These are phyloP conservation scores for Buceros bicornis DNA, from an alignment of 2,797 vertebrate species.

Conservation along the genomic window DNA sequence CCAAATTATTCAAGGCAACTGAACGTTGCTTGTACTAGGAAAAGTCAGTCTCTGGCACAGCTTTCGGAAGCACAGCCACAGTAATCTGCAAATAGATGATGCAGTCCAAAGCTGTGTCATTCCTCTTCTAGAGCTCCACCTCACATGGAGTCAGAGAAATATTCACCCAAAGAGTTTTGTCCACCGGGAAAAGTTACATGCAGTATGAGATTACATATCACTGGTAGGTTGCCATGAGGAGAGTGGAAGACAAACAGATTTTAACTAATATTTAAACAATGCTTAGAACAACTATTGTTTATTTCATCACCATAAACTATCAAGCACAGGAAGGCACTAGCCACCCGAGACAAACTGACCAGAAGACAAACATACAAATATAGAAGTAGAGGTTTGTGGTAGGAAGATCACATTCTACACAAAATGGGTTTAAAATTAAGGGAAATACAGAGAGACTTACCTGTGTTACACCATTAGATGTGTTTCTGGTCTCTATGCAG, in stretches of 20 bases:
- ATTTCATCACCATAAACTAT: neutral
- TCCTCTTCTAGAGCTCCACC: neutral
- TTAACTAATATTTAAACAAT: neutral
- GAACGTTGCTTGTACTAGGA: neutral
- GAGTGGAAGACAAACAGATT: neutral
- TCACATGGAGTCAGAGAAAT: neutral
- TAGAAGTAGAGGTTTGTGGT: neutral
- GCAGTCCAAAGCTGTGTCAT: neutral
- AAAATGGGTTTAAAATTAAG: conserved; percentile 19
- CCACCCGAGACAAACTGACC: neutral
- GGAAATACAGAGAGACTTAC: conserved; percentile 49
- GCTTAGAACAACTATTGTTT: neutral
- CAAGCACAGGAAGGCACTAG: neutral
- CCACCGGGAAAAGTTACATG: neutral
- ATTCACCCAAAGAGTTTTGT: neutral
- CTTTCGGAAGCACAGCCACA: conserved; percentile 1
- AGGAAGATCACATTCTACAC: neutral
- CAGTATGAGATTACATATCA: neutral
- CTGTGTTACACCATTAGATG: conserved; percentile 41
- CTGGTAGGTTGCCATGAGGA: neutral
- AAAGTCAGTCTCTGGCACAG: neutral
- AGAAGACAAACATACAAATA: neutral
- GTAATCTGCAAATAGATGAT: neutral
- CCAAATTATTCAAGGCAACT: neutral
- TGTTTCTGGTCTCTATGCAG: conserved; percentile 72